These are phyloP conservation scores for Drosophila hydei DNA, from an alignment of 1,140 invertebrate species.

Conservation along the genomic window DNA sequence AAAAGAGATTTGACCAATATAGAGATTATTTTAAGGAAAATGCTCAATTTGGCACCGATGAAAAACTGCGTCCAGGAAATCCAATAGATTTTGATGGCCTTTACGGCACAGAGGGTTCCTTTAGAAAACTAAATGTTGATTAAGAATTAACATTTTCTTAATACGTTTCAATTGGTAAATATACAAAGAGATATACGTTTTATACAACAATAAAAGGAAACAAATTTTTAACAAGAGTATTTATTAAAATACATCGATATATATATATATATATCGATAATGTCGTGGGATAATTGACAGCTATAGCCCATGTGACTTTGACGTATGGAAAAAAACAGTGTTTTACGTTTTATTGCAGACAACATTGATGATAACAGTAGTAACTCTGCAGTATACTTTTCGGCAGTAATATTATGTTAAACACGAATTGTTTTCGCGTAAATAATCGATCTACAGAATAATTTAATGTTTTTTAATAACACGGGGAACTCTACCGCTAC, in stretches of 20 bases:
- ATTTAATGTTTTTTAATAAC: neutral
- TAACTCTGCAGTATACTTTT: neutral
- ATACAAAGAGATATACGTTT: neutral
- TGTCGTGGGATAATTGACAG: neutral
- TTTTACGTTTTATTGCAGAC: neutral
- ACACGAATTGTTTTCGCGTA: neutral
- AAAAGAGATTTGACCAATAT: conserved; percentile 86
- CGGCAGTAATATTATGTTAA: neutral
- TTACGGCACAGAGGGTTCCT: conserved; percentile 74
- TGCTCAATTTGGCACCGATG: conserved; percentile 85
- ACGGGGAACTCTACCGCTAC: too few species aligned
- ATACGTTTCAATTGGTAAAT: neutral
- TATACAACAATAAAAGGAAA: neutral
- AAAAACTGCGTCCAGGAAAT: conserved; percentile 86
- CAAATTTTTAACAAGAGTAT: neutral
- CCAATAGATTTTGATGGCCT: conserved; percentile 85
- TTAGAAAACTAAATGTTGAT: conserved; percentile 73
- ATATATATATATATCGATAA: neutral
- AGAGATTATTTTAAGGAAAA: conserved; percentile 86
- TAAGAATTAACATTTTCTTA: conserved; percentile 14
- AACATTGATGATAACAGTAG: neutral
- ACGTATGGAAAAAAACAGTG: conserved; percentile 10
- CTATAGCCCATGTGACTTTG: conserved; percentile 15
- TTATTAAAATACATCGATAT: neutral
- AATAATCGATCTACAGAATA: neutral